A percentile compares a stretch with the other conserved stretches of the same genome.
These are phyloP conservation scores for Callopanchax toddi DNA, from an alignment of 2,113 vertebrate genomes.

Conservation along the genomic window DNA sequence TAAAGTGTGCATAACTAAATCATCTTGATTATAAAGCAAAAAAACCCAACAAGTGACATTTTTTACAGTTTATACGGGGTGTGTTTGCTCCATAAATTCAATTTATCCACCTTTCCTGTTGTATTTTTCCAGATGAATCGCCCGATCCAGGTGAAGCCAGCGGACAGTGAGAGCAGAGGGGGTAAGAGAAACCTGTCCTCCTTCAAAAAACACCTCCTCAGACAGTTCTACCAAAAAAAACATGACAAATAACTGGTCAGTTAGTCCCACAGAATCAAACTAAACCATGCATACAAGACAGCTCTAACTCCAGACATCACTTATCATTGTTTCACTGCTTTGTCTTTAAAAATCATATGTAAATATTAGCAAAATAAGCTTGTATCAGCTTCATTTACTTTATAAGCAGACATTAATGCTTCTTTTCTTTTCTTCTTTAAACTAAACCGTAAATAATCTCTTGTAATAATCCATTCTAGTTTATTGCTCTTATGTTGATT, in stretches of 20 bases:
- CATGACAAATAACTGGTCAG: not conserved
- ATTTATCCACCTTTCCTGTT: not conserved
- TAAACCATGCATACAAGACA: no score
- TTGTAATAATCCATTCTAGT: no score
- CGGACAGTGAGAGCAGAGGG: conserved; percentile 86
- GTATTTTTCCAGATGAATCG: conserved; percentile 80
- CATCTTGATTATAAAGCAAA: no score
- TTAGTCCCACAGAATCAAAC: not conserved
- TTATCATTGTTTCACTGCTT: no score
- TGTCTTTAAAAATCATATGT: not conserved
- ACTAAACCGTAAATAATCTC: no score
- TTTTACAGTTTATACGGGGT: not conserved
- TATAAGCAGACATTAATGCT: not conserved
- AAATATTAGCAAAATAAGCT: not conserved
- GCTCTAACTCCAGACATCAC: no score
- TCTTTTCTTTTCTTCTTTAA: no score
- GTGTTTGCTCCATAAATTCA: conserved; percentile 12
- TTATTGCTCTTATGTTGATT: no score
- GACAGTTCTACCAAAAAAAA: not conserved
- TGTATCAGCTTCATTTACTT: no score
- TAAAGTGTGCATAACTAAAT: not conserved
- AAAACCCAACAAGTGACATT: no score
- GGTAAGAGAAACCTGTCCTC: conserved; percentile 74
- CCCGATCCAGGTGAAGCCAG: conserved; percentile 87
- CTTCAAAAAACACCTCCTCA: conserved; percentile 51